Base-by-base conservation (phyloP, 2,797 vertebrate species). In the Poeciliopsis turneri region DNA sequence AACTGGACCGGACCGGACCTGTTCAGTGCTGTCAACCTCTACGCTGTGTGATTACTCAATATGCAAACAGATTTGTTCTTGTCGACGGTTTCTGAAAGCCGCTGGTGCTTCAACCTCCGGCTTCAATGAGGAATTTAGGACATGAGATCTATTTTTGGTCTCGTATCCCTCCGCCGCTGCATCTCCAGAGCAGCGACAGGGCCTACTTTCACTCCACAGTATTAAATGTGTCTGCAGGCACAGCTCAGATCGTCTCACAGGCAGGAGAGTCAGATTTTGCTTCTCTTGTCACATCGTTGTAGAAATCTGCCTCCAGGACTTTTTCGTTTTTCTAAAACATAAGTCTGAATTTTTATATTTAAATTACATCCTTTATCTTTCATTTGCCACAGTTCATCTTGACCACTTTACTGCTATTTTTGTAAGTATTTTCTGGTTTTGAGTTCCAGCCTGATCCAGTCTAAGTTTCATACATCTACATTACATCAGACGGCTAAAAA, bases 71-170 rank as follows among this genome's bases (percentile, higher is more conserved):
- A 46, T 61, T 70, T 70, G 64, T 74, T 70, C 61, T 64, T 49
- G 30, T 33, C n/a, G 36, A 30, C 33, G 20, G 39, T 74, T 78
- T 51, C 85, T 1, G 20, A 80, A 85, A 55, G 13, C 0, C 0
- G 51, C 3, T 15, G 77, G 30, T 74, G 43, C 76, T 70, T 72
- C 7, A 86, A 76, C 82, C 88, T 57, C 47, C 59, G 79, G 78
- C 81, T 81, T 78, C 41, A 59, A 82, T 68, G 79, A 83, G 82
- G 88, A 93, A 94, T 93, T 89, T 85, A 86, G 92, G 92, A 76
- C 92, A 92, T 0, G 71, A 72, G 86, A 80, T 87, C 92, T 94
- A 93, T 94, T 94, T 75, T 91, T 84, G 87, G 90, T 91, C 77
- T 76, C 84, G 1, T 85, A 76, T 82, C 80, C 77, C 80, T 72